Base-by-base conservation (phyloP, 1,140 invertebrate species). In the Brachionus rubens region DNA sequence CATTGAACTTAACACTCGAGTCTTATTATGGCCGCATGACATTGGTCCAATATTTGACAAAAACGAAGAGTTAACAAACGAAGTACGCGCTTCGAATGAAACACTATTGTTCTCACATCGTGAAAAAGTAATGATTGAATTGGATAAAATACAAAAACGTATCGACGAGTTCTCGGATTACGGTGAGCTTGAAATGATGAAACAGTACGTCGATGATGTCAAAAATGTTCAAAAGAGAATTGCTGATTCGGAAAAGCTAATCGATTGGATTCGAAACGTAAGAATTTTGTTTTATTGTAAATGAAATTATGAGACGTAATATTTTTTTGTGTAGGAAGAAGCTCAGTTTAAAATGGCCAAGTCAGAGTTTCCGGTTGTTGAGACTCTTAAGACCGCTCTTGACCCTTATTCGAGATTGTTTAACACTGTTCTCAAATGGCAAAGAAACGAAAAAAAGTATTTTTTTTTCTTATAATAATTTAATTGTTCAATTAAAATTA, bases 1-100 rank as follows among this genome's bases (percentile, higher is more conserved):
- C 80, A 89, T 94, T 65, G 87, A 89, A 72, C 83, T 94, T 46
- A 94, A 93, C 83, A 89, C 89, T 10, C 87, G 91, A 76, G 89
- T 92, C 24, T 91, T 95, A 82, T 88, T 91, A 28, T 94, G 93
- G 91, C 92, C 93, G 0, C 89, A 90, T 50, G 91, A 94, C 79
- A 91, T 96, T 88, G 91, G 92, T 79, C 87, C 87, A 16, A 89
- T 94, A 3, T 90, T 96, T 62, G 75, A 76, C 40, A 19, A 26
- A 3, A 76, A 76, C 26, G 75, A 76, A 40, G 75, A 76, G 36
- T 26, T 76, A 2, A 84, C 83, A 75, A 79, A 77, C 12, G 72
- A 65, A 16, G 83, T 83, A 67, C 81, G 83, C 68, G 65, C 79
- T 26, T 83, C 83, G 80, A 90, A 67, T 90, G 91, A 78, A 92